Evolutionary conservation across 2,888 invertebrate species (phyloP), one percentile per base, ranked within the genome.

Genomic region (Noctua janthina): DNA sequence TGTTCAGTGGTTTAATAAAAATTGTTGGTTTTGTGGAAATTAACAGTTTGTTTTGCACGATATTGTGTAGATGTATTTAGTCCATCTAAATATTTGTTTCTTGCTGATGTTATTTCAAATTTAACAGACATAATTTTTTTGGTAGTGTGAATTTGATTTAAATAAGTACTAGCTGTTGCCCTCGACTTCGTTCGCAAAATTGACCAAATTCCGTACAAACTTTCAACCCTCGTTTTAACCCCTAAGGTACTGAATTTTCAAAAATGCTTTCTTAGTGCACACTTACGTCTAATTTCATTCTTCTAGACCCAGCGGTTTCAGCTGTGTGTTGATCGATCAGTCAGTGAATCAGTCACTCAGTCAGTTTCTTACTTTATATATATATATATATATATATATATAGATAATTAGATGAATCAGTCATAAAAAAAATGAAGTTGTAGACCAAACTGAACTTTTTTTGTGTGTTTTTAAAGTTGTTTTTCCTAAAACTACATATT

Each of bases 1-100:
- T 86, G 74, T 82, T 83, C 66, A 5, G 66, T 43, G 75, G 66
- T 81, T 81, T 70, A 75, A 78, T 75, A 86, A 80, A 80, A 79
- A 83, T 62, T 75, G 75, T 71, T 75, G 76, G 49, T 83, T 75
- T 77, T 76, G 10, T 71, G 66, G 54, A 66, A 17, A 84, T 74
- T 71, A 77, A 49, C 71, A 43, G 62, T 76, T 76, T 81, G 69
- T 84, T 76, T 74, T 76, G 43, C 54, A 54, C 67, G 23, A 7
- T 35, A 39, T 66, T 56, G 39, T 56, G 49, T 70, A 13, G 15
- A 20, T 51, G 46, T 68, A 8, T 46, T 10, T 11, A n/a, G 10
- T 43, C 1, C 6, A 23, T 43, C n/a, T 3, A n/a, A 23, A n/a
- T 8, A 1, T 1, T 66, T 20, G 20, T 66, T 66, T 66, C 39